These are phyloP conservation scores for Patella pellucida DNA, from an alignment of 2,888 invertebrate species.

Conservation along the genomic window DNA sequence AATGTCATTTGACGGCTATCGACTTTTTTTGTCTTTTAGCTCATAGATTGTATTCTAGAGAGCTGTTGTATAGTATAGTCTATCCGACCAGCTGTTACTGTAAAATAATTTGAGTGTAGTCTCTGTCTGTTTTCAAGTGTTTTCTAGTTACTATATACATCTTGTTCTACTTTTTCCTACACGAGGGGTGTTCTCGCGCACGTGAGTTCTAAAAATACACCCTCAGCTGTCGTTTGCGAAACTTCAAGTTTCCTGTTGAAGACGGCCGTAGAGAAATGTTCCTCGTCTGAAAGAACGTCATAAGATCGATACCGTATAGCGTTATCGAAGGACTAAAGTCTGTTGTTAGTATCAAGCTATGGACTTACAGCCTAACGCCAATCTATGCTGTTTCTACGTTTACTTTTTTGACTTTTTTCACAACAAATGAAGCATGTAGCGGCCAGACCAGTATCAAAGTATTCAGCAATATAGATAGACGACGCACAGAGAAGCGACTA, in stretches of 20 bases:
- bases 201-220: constrained; percentile 7
- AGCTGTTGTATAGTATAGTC: no score
- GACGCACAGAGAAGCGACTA: no score
- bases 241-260: neutral
- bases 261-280: neutral
- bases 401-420: constrained; percentile 1
- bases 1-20: no score
- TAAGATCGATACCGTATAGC: neutral
- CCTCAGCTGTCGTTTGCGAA: constrained; percentile 2
- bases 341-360: constrained; percentile 7
- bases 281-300: constrained; percentile 1
- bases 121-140: no score
- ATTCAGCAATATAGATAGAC: no score
- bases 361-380: neutral
- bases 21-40: no score
- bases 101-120: no score
- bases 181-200: neutral
- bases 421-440: neutral
- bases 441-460: neutral
- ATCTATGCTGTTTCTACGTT: constrained; percentile 2
- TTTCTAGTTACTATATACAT: no score
- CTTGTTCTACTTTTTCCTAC: no score
- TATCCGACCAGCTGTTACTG: no score
- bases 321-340: neutral
- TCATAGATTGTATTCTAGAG: no score